Percentiles rank a stretch among this genome's conserved stretches.
These are phyloP conservation scores for Amphipyra berbera DNA, from an alignment of 2,888 invertebrate genomes.

Conservation along the genomic window DNA sequence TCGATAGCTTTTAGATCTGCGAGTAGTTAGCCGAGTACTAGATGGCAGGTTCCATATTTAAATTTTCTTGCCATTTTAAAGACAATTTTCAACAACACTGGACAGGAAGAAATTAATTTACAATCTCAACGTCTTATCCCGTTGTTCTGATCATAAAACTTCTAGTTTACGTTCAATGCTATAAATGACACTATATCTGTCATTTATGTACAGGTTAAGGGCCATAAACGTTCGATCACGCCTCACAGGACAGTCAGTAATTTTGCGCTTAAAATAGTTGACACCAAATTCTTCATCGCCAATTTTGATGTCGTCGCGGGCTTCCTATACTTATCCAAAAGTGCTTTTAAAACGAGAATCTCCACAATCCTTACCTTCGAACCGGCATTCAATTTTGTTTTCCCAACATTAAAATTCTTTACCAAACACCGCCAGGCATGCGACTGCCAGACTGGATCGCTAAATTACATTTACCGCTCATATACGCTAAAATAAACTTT, in stretches of 20 bases:
- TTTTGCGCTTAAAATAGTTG: conserved; percentile 9
- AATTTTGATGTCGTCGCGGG: conserved; percentile 2
- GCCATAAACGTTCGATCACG: neutral
- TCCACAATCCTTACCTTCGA: conserved; percentile 5
- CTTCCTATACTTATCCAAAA: conserved; percentile 10
- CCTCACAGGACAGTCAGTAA: neutral
- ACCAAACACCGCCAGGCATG: conserved; percentile 32
- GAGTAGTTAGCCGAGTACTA: conserved; percentile 11
- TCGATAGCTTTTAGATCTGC: conserved; percentile 48
- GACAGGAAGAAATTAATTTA: too few relatives aligned
- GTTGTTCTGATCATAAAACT: too few relatives aligned
- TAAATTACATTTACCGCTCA: conserved; percentile 11
- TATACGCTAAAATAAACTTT: conserved; percentile 29
- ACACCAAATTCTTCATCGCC: conserved; percentile 1
- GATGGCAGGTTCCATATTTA: neutral
- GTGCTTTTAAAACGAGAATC: conserved; percentile 27
- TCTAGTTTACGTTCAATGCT: too few relatives aligned
- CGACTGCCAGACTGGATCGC: conserved; percentile 32
- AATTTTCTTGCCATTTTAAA: neutral
- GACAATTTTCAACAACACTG: too few relatives aligned
- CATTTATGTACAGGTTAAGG: neutral
- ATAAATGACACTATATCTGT: too few relatives aligned
- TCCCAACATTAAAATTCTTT: conserved; percentile 46
- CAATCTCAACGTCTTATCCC: too few relatives aligned
- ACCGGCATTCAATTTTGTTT: conserved; percentile 13